Evolutionary conservation across 2,888 invertebrate species (phyloP).

Genomic region (Junonia oenone): DNA sequence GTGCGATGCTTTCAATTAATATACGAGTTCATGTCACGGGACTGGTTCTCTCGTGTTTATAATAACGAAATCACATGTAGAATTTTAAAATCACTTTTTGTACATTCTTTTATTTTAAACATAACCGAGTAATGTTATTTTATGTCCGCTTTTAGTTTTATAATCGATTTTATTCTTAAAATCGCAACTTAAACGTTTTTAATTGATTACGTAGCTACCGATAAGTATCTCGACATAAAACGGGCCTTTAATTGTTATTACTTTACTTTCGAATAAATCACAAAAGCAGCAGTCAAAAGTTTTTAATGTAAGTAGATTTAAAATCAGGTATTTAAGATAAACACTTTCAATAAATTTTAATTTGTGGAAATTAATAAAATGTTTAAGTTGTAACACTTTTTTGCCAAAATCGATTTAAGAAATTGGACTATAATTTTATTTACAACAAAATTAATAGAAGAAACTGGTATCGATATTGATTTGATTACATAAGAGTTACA

Average conservation of each 20-base stretch:
- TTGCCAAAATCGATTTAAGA: not conserved
- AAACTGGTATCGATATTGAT: too few relatives aligned
- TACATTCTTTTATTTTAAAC: not conserved
- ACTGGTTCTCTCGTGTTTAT: slow-evolving; percentile 29
- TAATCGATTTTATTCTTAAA: not conserved
- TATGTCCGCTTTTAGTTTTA: not conserved
- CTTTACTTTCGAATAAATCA: slow-evolving; percentile 16
- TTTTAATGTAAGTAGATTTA: slow-evolving; percentile 16
- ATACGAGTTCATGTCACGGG: slow-evolving; percentile 39
- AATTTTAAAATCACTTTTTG: not conserved
- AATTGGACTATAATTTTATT: too few relatives aligned
- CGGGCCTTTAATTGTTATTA: slow-evolving; percentile 18
- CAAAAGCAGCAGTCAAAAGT: slow-evolving; percentile 14
- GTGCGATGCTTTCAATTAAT: slow-evolving; percentile 57
- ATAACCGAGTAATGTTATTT: not conserved
- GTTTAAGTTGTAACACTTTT: not conserved
- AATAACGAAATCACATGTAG: slow-evolving; percentile 4
- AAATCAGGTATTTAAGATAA: slow-evolving; percentile 21
- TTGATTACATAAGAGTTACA: too few relatives aligned
- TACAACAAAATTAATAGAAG: too few relatives aligned
- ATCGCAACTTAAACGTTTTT: slow-evolving; percentile 15
- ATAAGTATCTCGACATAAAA: slow-evolving; percentile 17
- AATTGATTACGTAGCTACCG: slow-evolving; percentile 13
- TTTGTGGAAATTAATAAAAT: not conserved
- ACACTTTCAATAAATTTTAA: slow-evolving; percentile 13